A percentile compares a stretch with the other conserved stretches of the same genome.
These are phyloP conservation scores for Callipepla californica DNA, from an alignment of 2,113 vertebrate species.

Conservation along the genomic window DNA sequence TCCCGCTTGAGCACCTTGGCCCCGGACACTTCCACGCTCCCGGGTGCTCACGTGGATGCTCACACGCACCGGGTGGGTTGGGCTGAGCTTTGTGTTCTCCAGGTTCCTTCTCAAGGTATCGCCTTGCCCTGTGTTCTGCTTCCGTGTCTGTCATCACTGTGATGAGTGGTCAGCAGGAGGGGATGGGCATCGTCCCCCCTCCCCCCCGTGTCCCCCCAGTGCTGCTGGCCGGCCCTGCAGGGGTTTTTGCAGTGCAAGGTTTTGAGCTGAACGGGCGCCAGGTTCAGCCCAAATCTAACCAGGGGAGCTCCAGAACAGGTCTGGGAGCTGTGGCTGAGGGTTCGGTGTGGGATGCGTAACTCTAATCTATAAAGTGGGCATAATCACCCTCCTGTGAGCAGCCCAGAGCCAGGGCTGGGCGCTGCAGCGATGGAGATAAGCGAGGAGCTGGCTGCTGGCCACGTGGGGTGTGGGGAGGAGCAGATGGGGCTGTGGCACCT, in stretches of 20 bases:
- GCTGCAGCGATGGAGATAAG: conserved; percentile 59
- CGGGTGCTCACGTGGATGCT: neutral
- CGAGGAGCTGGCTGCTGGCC: conserved; percentile 35
- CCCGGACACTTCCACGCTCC: neutral
- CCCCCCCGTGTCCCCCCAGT: neutral
- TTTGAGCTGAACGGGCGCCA: conserved; percentile 30
- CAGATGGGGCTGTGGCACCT: neutral
- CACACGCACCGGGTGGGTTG: neutral
- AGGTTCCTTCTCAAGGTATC: neutral
- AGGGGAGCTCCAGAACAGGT: conserved; percentile 22
- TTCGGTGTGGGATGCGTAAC: conserved; percentile 60
- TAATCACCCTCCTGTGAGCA: conserved; percentile 22
- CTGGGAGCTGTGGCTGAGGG: conserved; percentile 31
- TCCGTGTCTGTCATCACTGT: neutral
- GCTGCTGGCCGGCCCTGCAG: neutral
- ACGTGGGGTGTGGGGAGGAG: neutral
- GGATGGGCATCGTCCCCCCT: neutral
- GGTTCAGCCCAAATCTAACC: neutral
- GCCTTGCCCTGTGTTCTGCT: fast-evolving
- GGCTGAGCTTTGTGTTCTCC: neutral
- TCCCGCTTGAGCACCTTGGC: neutral
- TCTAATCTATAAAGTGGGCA: conserved; percentile 57
- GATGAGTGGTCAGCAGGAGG: neutral
- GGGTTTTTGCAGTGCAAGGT: neutral
- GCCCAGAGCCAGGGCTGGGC: conserved; percentile 42